Percentiles rank a stretch among this genome's conserved stretches.
Evolutionary conservation across 2,113 vertebrate species (phyloP).

Genomic region (Rhombomys opimus): DNA sequence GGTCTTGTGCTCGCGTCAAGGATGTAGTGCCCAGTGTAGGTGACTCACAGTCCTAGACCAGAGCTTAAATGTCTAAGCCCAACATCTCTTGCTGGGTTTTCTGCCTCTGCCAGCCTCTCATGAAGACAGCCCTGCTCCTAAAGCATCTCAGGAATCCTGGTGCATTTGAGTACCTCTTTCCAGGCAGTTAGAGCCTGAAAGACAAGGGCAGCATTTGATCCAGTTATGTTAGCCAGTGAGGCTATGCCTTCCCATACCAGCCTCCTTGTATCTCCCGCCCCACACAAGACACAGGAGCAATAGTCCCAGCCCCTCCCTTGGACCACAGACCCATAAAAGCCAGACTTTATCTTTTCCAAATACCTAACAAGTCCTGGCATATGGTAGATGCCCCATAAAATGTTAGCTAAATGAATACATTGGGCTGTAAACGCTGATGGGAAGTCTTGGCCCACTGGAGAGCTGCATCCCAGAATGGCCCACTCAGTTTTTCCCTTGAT

Average conservation of each 20-base stretch:
- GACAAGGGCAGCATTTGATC: not conserved
- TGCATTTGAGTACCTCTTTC: not conserved
- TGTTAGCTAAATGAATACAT: slow-evolving; percentile 13
- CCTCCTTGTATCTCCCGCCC: not conserved
- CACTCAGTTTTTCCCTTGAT: rapidly evolving
- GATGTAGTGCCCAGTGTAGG: not conserved
- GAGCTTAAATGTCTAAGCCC: not conserved
- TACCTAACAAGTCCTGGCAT: slow-evolving; percentile 55
- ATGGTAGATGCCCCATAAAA: slow-evolving; percentile 23
- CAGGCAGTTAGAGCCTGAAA: not conserved
- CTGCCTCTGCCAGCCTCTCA: not conserved
- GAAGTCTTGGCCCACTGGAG: not conserved
- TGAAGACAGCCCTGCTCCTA: not conserved
- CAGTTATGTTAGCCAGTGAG: rapidly evolving
- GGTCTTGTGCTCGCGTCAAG: not conserved
- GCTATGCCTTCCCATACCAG: not conserved
- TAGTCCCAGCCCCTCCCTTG: not conserved
- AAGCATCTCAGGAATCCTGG: not conserved
- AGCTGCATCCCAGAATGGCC: not conserved
- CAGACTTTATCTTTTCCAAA: not conserved
- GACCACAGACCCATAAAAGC: not conserved
- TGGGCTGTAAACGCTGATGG: slow-evolving; percentile 25
- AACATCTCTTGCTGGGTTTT: not conserved
- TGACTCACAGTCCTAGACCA: not conserved
- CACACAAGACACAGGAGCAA: not conserved